Conservation (phyloP, 2,113 vertebrate species). For the Phylloscopus whistleri region DNA sequence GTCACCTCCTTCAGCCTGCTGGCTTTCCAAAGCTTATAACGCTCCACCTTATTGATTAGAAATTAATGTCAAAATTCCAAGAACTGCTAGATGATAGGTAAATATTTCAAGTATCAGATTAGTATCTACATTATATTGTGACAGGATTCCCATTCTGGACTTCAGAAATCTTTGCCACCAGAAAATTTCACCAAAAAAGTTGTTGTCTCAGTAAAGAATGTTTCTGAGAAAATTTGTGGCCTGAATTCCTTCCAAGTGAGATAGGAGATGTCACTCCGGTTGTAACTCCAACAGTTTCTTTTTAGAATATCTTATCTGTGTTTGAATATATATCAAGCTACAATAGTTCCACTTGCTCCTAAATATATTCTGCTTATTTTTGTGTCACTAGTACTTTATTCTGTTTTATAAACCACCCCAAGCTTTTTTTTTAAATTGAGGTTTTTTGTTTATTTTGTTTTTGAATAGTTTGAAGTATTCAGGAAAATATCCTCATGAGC, state of each 20-base stretch:
- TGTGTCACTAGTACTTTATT: not conserved
- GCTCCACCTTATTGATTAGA: not conserved
- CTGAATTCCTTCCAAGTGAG: not conserved
- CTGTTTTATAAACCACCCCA: not conserved
- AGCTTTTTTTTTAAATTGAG: not conserved
- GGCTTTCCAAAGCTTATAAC: not conserved
- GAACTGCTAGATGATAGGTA: not conserved
- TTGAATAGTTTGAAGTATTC: conserved; percentile 13
- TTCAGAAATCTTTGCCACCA: not conserved
- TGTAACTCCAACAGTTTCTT: not conserved
- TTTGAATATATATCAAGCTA: not conserved
- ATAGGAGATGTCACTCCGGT: not conserved
- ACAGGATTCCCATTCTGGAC: not conserved
- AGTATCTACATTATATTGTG: not conserved
- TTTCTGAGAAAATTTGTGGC: not conserved
- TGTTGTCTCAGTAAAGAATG: not conserved
- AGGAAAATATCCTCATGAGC: conserved; percentile 43
- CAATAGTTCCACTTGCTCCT: not conserved
- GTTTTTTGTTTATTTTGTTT: not conserved
- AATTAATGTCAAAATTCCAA: not conserved
- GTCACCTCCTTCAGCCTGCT: not conserved
- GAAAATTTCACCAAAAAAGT: not conserved
- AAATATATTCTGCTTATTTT: not conserved
- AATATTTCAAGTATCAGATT: not conserved
- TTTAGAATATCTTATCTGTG: not conserved